Evolutionary conservation across 37 sponge, comb jelly and placozoan genomes (phyloP), one percentile per base, ranked within the genome.

Genomic region (Ianthella basta): DNA sequence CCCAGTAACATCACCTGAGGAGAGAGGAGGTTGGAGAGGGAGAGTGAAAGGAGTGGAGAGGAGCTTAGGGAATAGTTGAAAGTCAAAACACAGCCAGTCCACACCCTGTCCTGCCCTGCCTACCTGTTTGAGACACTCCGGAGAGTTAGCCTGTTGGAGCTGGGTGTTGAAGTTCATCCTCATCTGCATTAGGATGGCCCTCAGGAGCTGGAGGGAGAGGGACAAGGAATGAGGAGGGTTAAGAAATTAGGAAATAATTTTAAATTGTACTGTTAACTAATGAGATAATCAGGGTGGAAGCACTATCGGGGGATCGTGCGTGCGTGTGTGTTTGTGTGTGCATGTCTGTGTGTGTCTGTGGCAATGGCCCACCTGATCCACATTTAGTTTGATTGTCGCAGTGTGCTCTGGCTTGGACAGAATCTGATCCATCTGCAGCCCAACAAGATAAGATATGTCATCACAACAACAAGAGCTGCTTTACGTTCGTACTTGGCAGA

Each of bases 171-270:
- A 91, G 84, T 84, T 91, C 68, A 91, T 55, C 30, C 79, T 87
- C 86, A 88, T 77, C 63, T 94, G 92, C 83, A 94, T 85, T 36
- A 84, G 82, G 18, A 91, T 33, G n/a, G 92, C 77, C 25, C 89
- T 54, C 23, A 94, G 30, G 29, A 94, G 82, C 88, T 94, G 34
- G n/a, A n/a, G n/a, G n/a, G n/a, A n/a, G n/a, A n/a, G n/a, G n/a
- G n/a, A n/a, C n/a, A n/a, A n/a, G n/a, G n/a, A n/a, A n/a, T n/a
- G n/a, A n/a, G n/a, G n/a, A n/a, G n/a, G n/a, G n/a, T n/a, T n/a
- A n/a, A n/a, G n/a, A n/a, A n/a, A n/a, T n/a, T n/a, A n/a, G n/a
- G n/a, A n/a, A n/a, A n/a, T n/a, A n/a, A n/a, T n/a, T n/a, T n/a
- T n/a, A n/a, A n/a, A n/a, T n/a, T n/a, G n/a, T n/a, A n/a, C n/a